Percentiles rank a stretch among this genome's conserved stretches.
These are phyloP conservation scores for Sakesphorus luctuosus DNA, from an alignment of 2,113 vertebrate genomes.

Conservation along the genomic window DNA sequence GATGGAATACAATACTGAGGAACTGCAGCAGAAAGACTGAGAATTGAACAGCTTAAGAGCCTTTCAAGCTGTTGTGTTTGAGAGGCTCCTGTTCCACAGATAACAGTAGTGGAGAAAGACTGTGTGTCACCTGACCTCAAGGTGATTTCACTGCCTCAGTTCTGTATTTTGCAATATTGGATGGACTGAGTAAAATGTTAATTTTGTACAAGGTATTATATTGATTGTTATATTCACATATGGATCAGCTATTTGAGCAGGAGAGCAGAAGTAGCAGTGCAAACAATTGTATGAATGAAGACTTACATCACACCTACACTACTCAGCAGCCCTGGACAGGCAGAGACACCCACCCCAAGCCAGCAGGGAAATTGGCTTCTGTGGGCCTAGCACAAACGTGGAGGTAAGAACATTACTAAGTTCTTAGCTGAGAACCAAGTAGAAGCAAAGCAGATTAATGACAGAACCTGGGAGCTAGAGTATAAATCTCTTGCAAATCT, in stretches of 20 bases:
- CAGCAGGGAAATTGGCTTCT: neutral
- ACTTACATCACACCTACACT: neutral
- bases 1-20: neutral
- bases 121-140: neutral
- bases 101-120: neutral
- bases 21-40: neutral
- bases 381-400: accelerated
- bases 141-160: no score
- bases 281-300: neutral
- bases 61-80: neutral
- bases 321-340: neutral
- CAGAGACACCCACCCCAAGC: neutral
- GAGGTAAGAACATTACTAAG: neutral
- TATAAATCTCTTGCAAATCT: neutral
- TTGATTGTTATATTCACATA: neutral
- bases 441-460: neutral
- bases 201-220: neutral
- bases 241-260: neutral
- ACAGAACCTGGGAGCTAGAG: neutral
- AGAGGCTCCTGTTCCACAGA: neutral
- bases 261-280: neutral
- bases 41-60: neutral
- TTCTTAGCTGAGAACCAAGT: neutral
- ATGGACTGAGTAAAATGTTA: neutral
- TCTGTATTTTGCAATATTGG: no score